Base-by-base conservation (phyloP, 2,888 invertebrate species). In the Mimas tiliae region DNA sequence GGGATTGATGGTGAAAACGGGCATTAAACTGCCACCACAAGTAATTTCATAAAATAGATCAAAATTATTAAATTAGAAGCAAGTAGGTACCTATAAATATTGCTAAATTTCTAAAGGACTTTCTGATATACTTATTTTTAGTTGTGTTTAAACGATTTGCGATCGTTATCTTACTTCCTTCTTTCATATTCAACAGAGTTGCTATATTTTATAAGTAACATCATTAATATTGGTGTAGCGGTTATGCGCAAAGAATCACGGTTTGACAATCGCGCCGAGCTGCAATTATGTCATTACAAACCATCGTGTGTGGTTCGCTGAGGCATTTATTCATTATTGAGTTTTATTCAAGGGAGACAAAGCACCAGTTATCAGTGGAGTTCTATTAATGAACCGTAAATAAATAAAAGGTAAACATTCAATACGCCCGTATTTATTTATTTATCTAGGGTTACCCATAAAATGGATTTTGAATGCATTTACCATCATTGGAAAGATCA, bases 231-330 rank as follows among this genome's bases (percentile, higher is more conserved):
- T 58, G 58, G 58, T 42, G 38, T 16, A 55, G 19, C 58, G 42
- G 42, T 8, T 53, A 45, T 64, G 64, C n/a, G 64, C 53, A 27
- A n/a, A 47, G 47, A 47, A 65, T 65, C 47, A 47, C 47, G 21
- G 47, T 55, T 65, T 65, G 14, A 27, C 27, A 48, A 33, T 63
- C 62, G 33, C 62, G 48, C 21, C 48, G 48, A n/a, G 48, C 38
- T 58, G 47, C 68, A 67, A 76, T 78, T 76, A 74, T 73, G 69
- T 74, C 76, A 73, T 78, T 77, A 76, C 72, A 67, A 71, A 73
- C 19, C 83, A 67, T 76, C 80, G 83, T 83, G 82, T 83, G 84
- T 80, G 83, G 84, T 63, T 53, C 45, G 45, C 50, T 14, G 53
- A 63, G 63, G 52, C 58, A 63, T 72, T 78, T 73, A 69, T 75